These are phyloP conservation scores for Drosophila arawakana DNA, from an alignment of 1,140 invertebrate species.

Conservation along the genomic window DNA sequence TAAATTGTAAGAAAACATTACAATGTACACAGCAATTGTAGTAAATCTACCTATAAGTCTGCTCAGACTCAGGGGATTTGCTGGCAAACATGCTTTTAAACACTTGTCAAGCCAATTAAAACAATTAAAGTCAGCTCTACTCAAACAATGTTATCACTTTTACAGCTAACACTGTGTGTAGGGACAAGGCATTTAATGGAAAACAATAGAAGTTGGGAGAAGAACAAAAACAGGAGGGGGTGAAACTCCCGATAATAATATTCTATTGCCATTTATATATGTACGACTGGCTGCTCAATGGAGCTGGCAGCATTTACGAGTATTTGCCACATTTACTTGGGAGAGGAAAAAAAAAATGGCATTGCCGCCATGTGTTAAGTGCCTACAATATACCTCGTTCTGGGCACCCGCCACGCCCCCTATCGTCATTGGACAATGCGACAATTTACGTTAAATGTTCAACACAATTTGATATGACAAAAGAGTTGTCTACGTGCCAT, in stretches of 20 bases:
- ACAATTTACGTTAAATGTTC: conserved; percentile 81
- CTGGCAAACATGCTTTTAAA: conserved; percentile 39
- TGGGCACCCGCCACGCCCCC: background rate
- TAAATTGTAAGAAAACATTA: background rate
- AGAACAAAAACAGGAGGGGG: background rate
- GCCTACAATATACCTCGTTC: conserved; percentile 52
- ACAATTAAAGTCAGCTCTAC: conserved; percentile 47
- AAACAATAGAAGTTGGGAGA: conserved; percentile 24
- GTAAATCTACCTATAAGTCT: background rate
- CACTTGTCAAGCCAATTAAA: conserved; percentile 65
- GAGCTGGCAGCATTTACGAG: conserved; percentile 14
- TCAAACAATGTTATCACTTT: conserved; percentile 16
- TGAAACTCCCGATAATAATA: background rate
- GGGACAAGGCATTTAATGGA: conserved; percentile 24
- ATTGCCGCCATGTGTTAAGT: conserved; percentile 63
- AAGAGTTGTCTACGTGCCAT: conserved; percentile 80
- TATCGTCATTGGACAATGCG: conserved; percentile 53
- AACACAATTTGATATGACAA: conserved; percentile 81
- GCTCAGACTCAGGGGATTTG: conserved; percentile 14
- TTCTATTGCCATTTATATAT: conserved; percentile 21
- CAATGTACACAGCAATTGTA: conserved; percentile 15
- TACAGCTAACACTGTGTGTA: conserved; percentile 16
- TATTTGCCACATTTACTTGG: conserved; percentile 13
- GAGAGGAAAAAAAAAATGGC: background rate
- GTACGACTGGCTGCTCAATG: conserved; percentile 18